Evolutionary conservation across 2,113 vertebrate genomes (phyloP).

Genomic region (Hemiscyllium ocellatum): DNA sequence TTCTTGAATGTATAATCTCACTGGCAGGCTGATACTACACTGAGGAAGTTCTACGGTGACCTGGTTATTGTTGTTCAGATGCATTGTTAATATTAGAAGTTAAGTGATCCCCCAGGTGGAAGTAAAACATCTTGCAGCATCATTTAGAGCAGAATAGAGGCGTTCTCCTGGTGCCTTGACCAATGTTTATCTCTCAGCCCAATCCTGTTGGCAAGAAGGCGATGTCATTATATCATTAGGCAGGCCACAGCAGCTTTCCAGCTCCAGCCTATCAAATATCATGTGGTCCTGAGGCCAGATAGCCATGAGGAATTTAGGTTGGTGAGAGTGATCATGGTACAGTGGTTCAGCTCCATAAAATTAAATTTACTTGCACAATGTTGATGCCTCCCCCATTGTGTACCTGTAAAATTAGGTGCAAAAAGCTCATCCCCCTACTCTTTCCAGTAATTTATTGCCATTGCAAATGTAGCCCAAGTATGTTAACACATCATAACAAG

Average conservation of each 20-base stretch:
- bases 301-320: background rate
- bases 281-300: background rate
- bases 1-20: background rate
- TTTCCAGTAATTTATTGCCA: background rate
- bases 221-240: background rate
- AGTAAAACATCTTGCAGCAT: background rate
- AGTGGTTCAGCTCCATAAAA: background rate
- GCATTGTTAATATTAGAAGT: background rate
- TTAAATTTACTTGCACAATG: background rate
- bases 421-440: background rate
- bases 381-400: background rate
- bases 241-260: background rate
- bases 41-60: background rate
- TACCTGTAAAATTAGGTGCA: background rate
- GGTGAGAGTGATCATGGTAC: background rate
- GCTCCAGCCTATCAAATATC: background rate
- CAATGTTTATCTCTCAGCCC: background rate
- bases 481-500: background rate
- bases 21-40: background rate
- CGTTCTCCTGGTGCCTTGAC: background rate
- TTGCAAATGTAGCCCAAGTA: background rate
- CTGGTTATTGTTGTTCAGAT: background rate
- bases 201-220: too few relatives aligned
- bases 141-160: background rate
- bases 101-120: background rate